Conservation (phyloP, 1,140 invertebrate genomes). For the Drosophila malerkotliana region DNA sequence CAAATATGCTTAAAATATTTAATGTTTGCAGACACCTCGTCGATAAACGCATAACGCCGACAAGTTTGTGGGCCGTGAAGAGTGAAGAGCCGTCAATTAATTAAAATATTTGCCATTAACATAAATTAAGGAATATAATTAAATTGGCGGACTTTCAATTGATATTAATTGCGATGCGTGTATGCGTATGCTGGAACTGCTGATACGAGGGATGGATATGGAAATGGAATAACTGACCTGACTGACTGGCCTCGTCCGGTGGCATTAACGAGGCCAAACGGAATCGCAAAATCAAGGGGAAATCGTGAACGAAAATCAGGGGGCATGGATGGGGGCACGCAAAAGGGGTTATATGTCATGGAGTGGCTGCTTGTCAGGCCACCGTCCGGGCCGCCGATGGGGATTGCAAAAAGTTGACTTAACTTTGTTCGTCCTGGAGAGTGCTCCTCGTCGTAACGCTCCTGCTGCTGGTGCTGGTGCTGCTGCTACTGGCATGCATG, state of each 20-base stretch:
- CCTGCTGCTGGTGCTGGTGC: background rate
- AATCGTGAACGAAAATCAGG: background rate
- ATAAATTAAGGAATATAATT: constrained; percentile 75
- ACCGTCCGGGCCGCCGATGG: constrained; percentile 9
- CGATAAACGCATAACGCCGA: constrained; percentile 3
- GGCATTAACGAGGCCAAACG: background rate
- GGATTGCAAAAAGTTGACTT: constrained; percentile 44
- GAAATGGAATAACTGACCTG: constrained; percentile 3
- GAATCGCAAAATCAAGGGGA: background rate
- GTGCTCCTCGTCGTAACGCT: background rate
- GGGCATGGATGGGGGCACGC: no score
- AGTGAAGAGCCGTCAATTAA: constrained; percentile 53
- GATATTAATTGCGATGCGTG: constrained; percentile 71
- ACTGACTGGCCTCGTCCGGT: background rate
- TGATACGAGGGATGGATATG: background rate
- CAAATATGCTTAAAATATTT: constrained; percentile 50
- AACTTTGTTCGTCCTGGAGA: constrained; percentile 34
- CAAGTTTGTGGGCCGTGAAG: background rate
- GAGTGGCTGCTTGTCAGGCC: constrained; percentile 34
- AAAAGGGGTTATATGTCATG: constrained; percentile 11
- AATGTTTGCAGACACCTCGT: constrained; percentile 46
- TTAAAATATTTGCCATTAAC: constrained; percentile 79
- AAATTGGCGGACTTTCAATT: constrained; percentile 69
- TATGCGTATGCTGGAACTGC: background rate
- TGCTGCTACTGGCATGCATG: constrained; percentile 17